These are phyloP conservation scores for Callionymus lyra DNA, from an alignment of 2,113 vertebrate genomes.

Conservation along the genomic window DNA sequence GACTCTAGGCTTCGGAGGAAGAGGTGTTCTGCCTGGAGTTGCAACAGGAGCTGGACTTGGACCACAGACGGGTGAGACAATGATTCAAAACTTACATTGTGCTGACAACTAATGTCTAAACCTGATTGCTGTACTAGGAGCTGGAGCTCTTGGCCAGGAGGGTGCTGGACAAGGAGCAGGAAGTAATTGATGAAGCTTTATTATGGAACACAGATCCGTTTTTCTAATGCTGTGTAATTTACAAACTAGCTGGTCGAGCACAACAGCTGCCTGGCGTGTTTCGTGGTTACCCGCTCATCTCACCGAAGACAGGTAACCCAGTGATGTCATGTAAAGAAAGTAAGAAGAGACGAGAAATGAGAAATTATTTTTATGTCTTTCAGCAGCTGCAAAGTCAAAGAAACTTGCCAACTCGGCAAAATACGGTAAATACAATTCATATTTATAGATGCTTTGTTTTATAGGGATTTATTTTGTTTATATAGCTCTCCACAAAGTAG, in stretches of 20 bases:
- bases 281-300: slow-evolving; percentile 59
- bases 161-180: slow-evolving; percentile 33
- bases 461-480: not conserved
- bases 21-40: slow-evolving; percentile 60
- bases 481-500: too few relatives aligned
- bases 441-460: too few relatives aligned
- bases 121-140: slow-evolving; percentile 16
- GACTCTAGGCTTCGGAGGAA: slow-evolving; percentile 50
- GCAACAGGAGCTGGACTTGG: slow-evolving; percentile 55
- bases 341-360: not conserved
- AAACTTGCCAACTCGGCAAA: slow-evolving; percentile 54
- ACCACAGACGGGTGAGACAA: slow-evolving; percentile 45
- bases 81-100: not conserved
- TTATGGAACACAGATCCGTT: slow-evolving; percentile 1
- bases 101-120: slow-evolving; percentile 1
- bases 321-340: not conserved
- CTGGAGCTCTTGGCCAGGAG: slow-evolving; percentile 48
- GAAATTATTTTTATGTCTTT: not conserved
- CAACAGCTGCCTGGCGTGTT: slow-evolving; percentile 56
- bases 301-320: slow-evolving; percentile 56
- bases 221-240: not conserved
- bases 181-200: slow-evolving; percentile 25
- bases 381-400: slow-evolving; percentile 56
- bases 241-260: slow-evolving; percentile 44
- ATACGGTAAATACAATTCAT: slow-evolving; percentile 37